A percentile compares a stretch with the other conserved stretches of the same genome.
These are phyloP conservation scores for Pygocentrus nattereri DNA, from an alignment of 2,797 vertebrate genomes.

Conservation along the genomic window DNA sequence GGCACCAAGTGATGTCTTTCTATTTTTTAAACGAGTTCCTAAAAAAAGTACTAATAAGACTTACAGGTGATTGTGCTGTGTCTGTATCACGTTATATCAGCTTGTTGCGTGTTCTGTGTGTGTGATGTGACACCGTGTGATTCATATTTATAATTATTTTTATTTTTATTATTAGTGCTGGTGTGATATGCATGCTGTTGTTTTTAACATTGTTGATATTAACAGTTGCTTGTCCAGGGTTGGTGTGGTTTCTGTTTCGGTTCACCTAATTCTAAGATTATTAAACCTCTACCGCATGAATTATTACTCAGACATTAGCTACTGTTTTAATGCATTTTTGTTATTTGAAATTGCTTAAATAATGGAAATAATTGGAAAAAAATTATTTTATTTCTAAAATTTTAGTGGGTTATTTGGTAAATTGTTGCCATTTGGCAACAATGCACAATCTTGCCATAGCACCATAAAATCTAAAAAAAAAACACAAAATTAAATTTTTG, in stretches of 20 bases:
- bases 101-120: conserved; percentile 43
- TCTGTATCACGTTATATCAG: neutral
- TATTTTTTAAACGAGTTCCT: neutral
- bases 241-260: conserved; percentile 33
- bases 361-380: too few relatives aligned
- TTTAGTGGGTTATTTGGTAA: too few relatives aligned
- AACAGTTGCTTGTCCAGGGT: conserved; percentile 46
- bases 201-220: conserved; percentile 59
- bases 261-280: neutral
- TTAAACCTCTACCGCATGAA: too few relatives aligned
- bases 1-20: too few relatives aligned
- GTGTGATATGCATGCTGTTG: conserved; percentile 71
- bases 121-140: conserved; percentile 22
- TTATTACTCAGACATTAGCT: too few relatives aligned
- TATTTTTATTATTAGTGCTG: neutral
- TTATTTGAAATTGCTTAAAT: too few relatives aligned
- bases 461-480: too few relatives aligned
- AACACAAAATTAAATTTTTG: too few relatives aligned
- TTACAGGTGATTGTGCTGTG: neutral
- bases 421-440: too few relatives aligned
- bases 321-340: too few relatives aligned
- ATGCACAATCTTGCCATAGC: too few relatives aligned
- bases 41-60: neutral
- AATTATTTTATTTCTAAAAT: too few relatives aligned
- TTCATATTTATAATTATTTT: neutral